Evolutionary conservation across 2,888 invertebrate species (phyloP), one percentile per base, ranked within the genome.

Genomic region (Hemicrepidius hirtus): DNA sequence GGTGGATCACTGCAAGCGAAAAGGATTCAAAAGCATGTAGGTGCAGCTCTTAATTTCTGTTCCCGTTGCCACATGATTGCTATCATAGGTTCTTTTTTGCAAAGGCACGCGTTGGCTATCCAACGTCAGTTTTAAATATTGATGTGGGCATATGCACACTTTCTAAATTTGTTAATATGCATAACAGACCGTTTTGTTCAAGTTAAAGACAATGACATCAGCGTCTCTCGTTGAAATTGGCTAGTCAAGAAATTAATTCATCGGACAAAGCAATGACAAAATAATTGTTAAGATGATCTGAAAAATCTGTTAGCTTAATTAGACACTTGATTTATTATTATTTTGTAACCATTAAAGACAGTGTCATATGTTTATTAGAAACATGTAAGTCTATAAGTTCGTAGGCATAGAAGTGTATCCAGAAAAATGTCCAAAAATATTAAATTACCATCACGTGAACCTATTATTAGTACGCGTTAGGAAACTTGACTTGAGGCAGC

Each of bases 201-300:
- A 32, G 18, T 35, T 44, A 49, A 62, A 63, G 59, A 68, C 69
- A 62, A 69, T 69, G 69, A 69, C 69, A 69, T 69, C 69, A 63
- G 63, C 55, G 44, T 63, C 44, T 69, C 60, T 62, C 10, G 37
- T 53, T 68, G 46, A 49, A 62, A 62, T 68, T 60, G 44, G n/a
- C 20, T 50, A 20, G 32, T 50, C 50, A 46, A 7, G 28, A 40
- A 57, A 28, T 44, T 21, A 60, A 41, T 60, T 60, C 44, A 21
- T 60, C 13, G 44, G 44, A 13, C 37, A 40, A 37, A 40, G 13
- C 32, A 57, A 57, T 37, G 57, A 40, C 57, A 37, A 40, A 35
- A 10, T 57, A 3, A 57, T 57, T 57, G 10, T 13, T 28, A n/a
- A 24, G 10, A 21, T 13, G n/a, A 3, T 18, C 53, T 24, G 53